Base-by-base conservation (phyloP, 2,113 vertebrate species). In the Archocentrus centrarchus region DNA sequence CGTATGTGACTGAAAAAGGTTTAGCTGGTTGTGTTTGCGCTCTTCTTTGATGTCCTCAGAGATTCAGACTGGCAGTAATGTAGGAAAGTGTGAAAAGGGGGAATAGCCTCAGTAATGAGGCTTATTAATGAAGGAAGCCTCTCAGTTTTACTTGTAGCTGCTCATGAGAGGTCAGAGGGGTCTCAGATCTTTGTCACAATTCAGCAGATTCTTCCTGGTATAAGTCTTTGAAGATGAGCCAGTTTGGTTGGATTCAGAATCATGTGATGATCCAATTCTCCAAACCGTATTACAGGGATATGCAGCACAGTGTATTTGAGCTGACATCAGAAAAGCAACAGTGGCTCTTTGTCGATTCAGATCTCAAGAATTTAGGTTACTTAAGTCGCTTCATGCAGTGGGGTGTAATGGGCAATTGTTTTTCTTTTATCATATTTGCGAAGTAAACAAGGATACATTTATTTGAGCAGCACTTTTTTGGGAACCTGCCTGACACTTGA, bases 181-280 rank as follows among this genome's bases (percentile, higher is more conserved):
- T 62, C 14, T 77, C 22, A 59, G 17, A 81, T 81, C 55, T 50
- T 61, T 78, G 57, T 78, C 18, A 70, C 53, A 73, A 62, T 75
- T 63, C 64, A 83, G 20, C 57, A 60, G 60, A 90, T 82, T 88
- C 81, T 60, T 63, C 59, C 7, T 50, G 66, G 73, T 66, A 60
- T 22, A 37, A 66, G 44, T 64, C 85, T 91, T 92, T 91, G 81
- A 90, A 82, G 63, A 86, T 75, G 59, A 86, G 84, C 88, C 82
- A 90, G 73, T 86, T 78, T 5, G 13, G 44, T 62, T 3, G 2
- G 76, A 84, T 75, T 83, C 53, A 82, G 73, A 84, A 80, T 77
- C 84, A 89, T 80, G 80, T 86, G 88, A 87, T 80, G 44, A 63
- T 55, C 63, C 47, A 15, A 41, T 76, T 59, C 8, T 32, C 63